Conservation (phyloP, 2,888 invertebrate genomes). For the Xylophagus ater region DNA sequence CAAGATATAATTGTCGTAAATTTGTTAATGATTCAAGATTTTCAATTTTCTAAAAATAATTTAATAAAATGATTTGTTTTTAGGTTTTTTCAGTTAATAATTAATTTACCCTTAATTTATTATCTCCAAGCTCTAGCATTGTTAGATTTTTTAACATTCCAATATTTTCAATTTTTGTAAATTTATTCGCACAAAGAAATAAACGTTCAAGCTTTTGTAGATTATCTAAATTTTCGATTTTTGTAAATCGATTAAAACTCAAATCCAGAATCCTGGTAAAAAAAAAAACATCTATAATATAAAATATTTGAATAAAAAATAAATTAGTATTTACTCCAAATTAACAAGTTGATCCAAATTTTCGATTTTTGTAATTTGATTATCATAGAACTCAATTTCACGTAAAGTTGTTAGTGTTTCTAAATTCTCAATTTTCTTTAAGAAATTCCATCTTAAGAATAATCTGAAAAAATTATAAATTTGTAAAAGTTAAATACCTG, state of each 20-base stretch:
- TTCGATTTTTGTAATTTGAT: constrained; percentile 86
- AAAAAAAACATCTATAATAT: constrained; percentile 9
- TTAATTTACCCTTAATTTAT: constrained; percentile 67
- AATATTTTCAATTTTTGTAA: constrained; percentile 79
- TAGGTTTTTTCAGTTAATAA: no score
- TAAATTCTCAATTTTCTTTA: constrained; percentile 88
- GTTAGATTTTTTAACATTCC: constrained; percentile 64
- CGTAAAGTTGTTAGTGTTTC: constrained; percentile 60
- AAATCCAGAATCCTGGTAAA: constrained; percentile 69
- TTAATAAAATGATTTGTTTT: background rate
- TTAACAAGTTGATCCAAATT: constrained; percentile 79
- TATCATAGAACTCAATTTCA: constrained; percentile 93
- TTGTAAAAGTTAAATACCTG: no score
- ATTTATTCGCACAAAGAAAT: constrained; percentile 83
- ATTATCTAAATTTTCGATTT: constrained; percentile 70
- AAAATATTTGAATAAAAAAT: constrained; percentile 1
- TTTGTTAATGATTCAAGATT: constrained; percentile 66
- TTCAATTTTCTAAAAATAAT: constrained; percentile 59
- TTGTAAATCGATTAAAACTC: constrained; percentile 87
- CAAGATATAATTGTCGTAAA: constrained; percentile 72
- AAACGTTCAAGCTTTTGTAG: constrained; percentile 68
- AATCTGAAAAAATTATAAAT: constrained; percentile 40
- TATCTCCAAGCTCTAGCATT: constrained; percentile 89
- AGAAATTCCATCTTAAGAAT: constrained; percentile 87
- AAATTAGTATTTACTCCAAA: constrained; percentile 59